Conservation (phyloP, 1,140 invertebrate species). For the Procambarus clarkii region DNA sequence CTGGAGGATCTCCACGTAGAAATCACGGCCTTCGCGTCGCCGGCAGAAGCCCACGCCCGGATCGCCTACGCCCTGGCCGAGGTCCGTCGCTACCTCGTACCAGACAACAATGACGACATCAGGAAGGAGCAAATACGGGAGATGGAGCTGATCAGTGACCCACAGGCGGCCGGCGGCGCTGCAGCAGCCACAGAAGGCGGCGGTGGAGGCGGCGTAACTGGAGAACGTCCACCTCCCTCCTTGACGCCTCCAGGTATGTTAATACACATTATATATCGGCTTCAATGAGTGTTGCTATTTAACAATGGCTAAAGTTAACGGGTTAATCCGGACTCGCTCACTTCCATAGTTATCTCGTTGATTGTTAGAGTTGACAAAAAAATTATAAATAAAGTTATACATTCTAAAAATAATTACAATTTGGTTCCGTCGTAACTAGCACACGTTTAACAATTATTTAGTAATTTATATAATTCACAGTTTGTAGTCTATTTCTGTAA, state of each 20-base stretch:
- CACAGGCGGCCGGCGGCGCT: constrained; percentile 55
- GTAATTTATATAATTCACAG: too few relatives aligned
- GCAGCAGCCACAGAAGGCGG: constrained; percentile 58
- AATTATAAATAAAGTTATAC: too few relatives aligned
- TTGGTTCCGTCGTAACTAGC: too few relatives aligned
- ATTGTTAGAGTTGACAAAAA: too few relatives aligned
- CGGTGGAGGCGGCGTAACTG: constrained; percentile 26
- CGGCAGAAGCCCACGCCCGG: constrained; percentile 92
- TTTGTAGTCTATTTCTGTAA: too few relatives aligned
- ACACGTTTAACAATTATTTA: too few relatives aligned
- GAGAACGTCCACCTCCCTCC: constrained; percentile 43
- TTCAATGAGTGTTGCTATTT: too few relatives aligned
- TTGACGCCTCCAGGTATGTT: constrained; percentile 60
- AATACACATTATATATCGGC: too few relatives aligned
- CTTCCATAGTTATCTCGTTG: too few relatives aligned
- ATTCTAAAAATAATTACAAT: too few relatives aligned
- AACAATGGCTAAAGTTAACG: too few relatives aligned
- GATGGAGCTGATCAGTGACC: constrained; percentile 81
- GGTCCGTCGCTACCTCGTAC: constrained; percentile 77
- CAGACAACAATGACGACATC: constrained; percentile 85
- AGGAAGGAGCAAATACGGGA: constrained; percentile 86
- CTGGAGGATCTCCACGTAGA: constrained; percentile 95
- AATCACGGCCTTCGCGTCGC: constrained; percentile 93
- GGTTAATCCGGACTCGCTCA: too few relatives aligned
- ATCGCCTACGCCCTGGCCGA: constrained; percentile 92